phyloP scores from a whole-genome alignment of 2,113 vertebrate species.

The Peromyscus maniculatus region DNA sequence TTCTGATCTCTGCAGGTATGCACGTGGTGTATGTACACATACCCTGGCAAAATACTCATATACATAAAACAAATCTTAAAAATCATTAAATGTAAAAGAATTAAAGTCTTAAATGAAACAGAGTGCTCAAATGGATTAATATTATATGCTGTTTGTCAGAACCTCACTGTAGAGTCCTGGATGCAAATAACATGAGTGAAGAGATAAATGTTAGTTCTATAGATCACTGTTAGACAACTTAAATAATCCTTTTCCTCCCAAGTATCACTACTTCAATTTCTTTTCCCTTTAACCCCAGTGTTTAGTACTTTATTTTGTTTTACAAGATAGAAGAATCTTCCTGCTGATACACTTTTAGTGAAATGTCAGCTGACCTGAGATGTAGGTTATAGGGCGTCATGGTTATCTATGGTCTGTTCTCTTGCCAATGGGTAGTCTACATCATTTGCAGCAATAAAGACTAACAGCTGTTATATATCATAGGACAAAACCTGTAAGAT shows the following conservation, averaged over 20 bases:
- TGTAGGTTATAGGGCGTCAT: not conserved
- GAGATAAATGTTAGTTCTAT: not conserved
- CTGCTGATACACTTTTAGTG: not conserved
- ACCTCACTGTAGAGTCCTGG: not conserved
- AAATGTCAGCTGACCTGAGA: constrained; percentile 21
- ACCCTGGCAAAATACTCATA: not conserved
- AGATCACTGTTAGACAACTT: not conserved
- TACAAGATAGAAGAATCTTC: not conserved
- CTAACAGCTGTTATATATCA: not conserved
- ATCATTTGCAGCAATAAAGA: not conserved
- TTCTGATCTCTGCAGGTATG: not conserved
- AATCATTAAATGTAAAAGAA: not conserved
- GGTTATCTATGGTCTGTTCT: not conserved
- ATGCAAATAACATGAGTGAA: not conserved
- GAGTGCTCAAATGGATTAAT: not conserved
- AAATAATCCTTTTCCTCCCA: not conserved
- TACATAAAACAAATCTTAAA: not conserved
- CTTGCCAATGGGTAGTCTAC: not conserved
- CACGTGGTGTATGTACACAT: not conserved
- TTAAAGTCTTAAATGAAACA: not conserved
- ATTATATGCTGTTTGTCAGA: not conserved
- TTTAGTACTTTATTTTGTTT: constrained; percentile 8
- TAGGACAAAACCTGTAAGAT: not conserved
- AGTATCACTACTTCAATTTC: not conserved
- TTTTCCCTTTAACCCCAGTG: not conserved